These are phyloP conservation scores for Botia kubotai DNA, from an alignment of 2,797 vertebrate species.

Conservation along the genomic window DNA sequence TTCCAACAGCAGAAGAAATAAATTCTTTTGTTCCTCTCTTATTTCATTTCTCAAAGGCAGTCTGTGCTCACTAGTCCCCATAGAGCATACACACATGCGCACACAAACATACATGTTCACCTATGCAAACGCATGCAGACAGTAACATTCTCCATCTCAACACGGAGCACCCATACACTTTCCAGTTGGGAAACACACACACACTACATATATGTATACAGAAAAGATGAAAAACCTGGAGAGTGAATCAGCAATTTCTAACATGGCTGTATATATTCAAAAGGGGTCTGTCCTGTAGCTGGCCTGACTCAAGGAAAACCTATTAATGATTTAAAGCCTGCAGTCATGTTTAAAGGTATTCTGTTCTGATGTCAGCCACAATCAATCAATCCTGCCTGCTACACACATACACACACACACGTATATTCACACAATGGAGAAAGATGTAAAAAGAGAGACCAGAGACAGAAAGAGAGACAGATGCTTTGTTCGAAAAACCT, in stretches of 20 bases:
- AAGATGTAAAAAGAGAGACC: constrained; percentile 12
- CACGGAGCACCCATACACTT: constrained; percentile 35
- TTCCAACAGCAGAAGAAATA: constrained; percentile 42
- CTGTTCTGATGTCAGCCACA: constrained; percentile 46
- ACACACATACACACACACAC: neutral
- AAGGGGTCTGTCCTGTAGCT: neutral
- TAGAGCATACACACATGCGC: constrained; percentile 53
- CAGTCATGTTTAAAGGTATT: constrained; percentile 64
- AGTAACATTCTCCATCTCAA: no score
- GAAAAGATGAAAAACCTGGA: constrained; percentile 48
- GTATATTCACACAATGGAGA: neutral
- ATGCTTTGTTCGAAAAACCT: constrained; percentile 8
- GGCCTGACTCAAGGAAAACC: neutral
- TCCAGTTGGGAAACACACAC: constrained; percentile 12
- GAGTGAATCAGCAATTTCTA: constrained; percentile 79
- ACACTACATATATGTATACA: neutral
- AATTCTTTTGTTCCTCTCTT: constrained; percentile 69
- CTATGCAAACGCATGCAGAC: no score
- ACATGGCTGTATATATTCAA: constrained; percentile 64
- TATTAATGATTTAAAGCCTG: constrained; percentile 79
- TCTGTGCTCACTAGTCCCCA: constrained; percentile 66
- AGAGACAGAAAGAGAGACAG: constrained; percentile 20
- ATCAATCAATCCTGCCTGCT: constrained; percentile 35
- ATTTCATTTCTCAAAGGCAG: constrained; percentile 67
- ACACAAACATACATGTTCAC: constrained; percentile 19